These are phyloP conservation scores for Lepidurus packardi DNA, from an alignment of 1,140 invertebrate genomes.

Conservation along the genomic window DNA sequence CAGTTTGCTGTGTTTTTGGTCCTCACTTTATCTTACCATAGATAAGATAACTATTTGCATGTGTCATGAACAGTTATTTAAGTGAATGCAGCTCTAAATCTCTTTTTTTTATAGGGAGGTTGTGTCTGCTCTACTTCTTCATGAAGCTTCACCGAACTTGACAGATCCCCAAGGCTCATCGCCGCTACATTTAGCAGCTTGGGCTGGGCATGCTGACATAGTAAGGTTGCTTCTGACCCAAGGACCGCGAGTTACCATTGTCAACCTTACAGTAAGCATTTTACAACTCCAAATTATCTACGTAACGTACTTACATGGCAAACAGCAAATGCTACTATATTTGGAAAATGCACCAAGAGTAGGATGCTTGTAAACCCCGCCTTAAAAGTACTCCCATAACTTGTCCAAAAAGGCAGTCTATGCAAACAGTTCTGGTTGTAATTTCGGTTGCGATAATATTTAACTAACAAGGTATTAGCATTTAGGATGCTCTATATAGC, in stretches of 20 bases:
- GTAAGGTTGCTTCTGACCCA: conserved; percentile 68
- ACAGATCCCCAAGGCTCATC: conserved; percentile 77
- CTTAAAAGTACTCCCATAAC: no score
- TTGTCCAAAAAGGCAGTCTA: no score
- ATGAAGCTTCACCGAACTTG: conserved; percentile 84
- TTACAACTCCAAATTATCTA: conserved; percentile 34
- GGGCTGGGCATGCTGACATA: conserved; percentile 79
- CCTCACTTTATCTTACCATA: no score
- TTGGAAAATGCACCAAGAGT: neutral
- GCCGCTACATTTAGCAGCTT: conserved; percentile 80
- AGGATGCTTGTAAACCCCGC: neutral
- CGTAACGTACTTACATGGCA: neutral
- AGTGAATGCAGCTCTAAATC: neutral
- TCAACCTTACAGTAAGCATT: conserved; percentile 69
- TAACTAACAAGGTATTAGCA: neutral
- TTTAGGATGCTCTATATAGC: conserved; percentile 24
- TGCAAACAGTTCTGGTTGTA: neutral
- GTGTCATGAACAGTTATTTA: neutral
- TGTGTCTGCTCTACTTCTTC: conserved; percentile 72
- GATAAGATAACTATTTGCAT: no score
- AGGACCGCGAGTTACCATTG: conserved; percentile 67
- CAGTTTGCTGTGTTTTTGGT: no score
- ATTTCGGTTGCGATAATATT: neutral
- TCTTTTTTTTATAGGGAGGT: conserved; percentile 64
- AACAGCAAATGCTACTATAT: neutral